These are phyloP conservation scores for Sorex maritimensis DNA, from an alignment of 2,797 vertebrate species.

Conservation along the genomic window DNA sequence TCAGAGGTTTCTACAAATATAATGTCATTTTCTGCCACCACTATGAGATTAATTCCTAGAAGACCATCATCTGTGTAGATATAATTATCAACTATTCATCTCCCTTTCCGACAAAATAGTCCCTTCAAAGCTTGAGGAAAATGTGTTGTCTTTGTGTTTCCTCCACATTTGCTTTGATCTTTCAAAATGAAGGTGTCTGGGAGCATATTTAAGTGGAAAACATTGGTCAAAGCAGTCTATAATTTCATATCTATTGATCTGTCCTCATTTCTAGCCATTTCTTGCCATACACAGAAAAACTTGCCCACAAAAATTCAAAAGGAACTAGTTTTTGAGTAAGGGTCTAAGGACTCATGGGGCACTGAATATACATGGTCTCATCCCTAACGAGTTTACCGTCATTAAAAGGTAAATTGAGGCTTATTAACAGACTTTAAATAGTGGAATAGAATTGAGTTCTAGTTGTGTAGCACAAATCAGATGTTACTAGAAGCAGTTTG, in stretches of 20 bases:
- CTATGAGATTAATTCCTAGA: constrained; percentile 18
- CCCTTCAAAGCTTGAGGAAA: constrained; percentile 31
- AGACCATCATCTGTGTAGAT: background rate
- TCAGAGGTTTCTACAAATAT: background rate
- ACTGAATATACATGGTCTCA: background rate
- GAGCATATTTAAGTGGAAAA: constrained; percentile 6
- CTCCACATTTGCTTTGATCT: background rate
- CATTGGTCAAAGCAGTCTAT: background rate
- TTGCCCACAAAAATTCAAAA: background rate
- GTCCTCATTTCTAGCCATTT: background rate
- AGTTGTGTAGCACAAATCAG: background rate
- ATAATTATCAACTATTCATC: background rate
- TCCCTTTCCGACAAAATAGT: constrained; percentile 44
- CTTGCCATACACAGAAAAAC: background rate
- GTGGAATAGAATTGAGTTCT: background rate
- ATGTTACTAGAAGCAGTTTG: background rate
- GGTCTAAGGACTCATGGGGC: background rate
- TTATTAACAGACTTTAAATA: background rate
- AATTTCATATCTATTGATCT: background rate
- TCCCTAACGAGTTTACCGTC: background rate
- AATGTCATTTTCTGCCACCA: background rate
- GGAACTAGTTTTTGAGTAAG: background rate
- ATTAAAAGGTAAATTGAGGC: constrained; percentile 4
- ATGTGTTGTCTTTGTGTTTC: background rate
- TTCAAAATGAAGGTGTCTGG: constrained; percentile 31